Evolutionary conservation across 2,113 vertebrate genomes (phyloP).

Genomic region (Panthera leo): DNA sequence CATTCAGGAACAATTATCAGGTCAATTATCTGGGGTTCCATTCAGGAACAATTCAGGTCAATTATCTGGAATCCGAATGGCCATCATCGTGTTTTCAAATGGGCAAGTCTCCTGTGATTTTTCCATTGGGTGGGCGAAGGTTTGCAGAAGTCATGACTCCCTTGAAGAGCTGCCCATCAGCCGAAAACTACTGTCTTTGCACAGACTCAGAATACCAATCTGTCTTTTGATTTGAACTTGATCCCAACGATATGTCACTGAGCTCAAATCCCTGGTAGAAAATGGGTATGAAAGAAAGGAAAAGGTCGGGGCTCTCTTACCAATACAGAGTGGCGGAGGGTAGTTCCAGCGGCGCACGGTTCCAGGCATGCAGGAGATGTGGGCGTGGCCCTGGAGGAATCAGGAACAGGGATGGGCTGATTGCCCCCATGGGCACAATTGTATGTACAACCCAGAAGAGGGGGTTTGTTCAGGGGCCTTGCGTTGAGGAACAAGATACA

Average conservation of each 20-base stretch:
- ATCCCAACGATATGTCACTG: neutral
- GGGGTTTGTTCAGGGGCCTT: neutral
- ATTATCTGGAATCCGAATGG: neutral
- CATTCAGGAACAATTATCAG: neutral
- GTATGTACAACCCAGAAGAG: neutral
- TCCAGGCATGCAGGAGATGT: slow-evolving; percentile 99
- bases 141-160: neutral
- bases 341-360: slow-evolving; percentile 98
- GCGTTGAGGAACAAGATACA: neutral
- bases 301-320: slow-evolving; percentile 82
- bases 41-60: neutral
- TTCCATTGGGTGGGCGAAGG: neutral
- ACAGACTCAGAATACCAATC: neutral
- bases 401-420: slow-evolving; percentile 24
- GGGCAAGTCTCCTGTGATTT: neutral
- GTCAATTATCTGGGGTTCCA: neutral
- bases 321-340: slow-evolving; percentile 97
- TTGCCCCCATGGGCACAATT: neutral
- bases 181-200: neutral
- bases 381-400: slow-evolving; percentile 92
- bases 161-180: neutral
- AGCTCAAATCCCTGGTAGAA: neutral
- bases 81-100: neutral
- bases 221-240: neutral
- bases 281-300: neutral